These are phyloP conservation scores for Clepsis dumicolana DNA, from an alignment of 2,888 invertebrate species.

Conservation along the genomic window DNA sequence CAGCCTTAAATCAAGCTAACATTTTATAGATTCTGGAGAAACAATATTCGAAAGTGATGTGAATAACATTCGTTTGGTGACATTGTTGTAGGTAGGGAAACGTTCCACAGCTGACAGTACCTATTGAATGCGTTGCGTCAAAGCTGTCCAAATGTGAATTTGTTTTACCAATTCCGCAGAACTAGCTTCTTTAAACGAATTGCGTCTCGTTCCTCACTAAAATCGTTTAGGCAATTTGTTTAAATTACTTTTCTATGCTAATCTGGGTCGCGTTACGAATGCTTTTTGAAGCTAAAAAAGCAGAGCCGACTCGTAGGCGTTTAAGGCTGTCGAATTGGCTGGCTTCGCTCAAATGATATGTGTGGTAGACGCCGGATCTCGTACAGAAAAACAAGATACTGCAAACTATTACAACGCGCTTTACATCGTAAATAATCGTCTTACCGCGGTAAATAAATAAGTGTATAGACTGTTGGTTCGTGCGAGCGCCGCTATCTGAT, in stretches of 20 bases:
- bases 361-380: constrained; percentile 67
- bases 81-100: not conserved
- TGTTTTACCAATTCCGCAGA: constrained; percentile 55
- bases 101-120: not conserved
- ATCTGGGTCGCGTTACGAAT: constrained; percentile 76
- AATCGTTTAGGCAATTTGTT: constrained; percentile 81
- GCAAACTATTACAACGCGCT: constrained; percentile 73
- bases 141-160: constrained; percentile 11
- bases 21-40: not conserved
- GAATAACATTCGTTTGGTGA: not conserved
- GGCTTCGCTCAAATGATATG: constrained; percentile 72
- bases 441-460: constrained; percentile 82
- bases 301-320: constrained; percentile 58
- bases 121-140: not conserved
- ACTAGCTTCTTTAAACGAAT: constrained; percentile 70
- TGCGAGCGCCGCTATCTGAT: constrained; percentile 76
- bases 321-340: constrained; percentile 64
- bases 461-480: constrained; percentile 70
- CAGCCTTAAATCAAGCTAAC: not conserved
- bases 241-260: constrained; percentile 83
- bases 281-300: constrained; percentile 66
- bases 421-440: constrained; percentile 83
- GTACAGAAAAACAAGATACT: constrained; percentile 74
- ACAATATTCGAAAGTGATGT: not conserved
- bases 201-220: constrained; percentile 70